Conservation (phyloP, 2,888 invertebrate genomes). For the Nudaria mundana region DNA sequence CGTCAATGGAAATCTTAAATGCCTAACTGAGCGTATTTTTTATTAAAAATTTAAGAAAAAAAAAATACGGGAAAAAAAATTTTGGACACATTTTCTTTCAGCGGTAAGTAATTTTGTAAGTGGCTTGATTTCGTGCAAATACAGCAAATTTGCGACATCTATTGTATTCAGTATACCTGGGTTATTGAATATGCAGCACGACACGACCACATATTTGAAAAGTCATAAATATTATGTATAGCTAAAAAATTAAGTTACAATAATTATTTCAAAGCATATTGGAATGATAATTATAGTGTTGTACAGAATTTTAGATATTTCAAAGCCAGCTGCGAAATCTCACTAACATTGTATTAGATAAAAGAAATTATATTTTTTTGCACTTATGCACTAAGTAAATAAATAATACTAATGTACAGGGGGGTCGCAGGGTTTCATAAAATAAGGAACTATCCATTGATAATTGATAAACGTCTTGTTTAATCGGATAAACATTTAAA, state of each 20-base stretch:
- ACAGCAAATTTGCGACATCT: no score
- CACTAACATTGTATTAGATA: conserved; percentile 45
- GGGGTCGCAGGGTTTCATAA: conserved; percentile 40
- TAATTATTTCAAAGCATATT: conserved; percentile 32
- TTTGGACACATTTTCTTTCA: no score
- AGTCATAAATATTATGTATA: conserved; percentile 17
- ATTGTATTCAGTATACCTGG: no score
- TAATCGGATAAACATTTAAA: no score
- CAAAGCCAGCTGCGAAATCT: conserved; percentile 60
- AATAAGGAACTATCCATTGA: not conserved
- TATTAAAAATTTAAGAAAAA: no score
- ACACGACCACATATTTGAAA: conserved; percentile 25
- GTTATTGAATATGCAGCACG: conserved; percentile 29
- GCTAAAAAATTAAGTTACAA: conserved; percentile 27
- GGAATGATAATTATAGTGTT: conserved; percentile 34
- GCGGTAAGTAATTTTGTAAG: no score
- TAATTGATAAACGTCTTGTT: conserved; percentile 1
- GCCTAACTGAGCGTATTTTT: no score
- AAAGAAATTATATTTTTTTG: conserved; percentile 57
- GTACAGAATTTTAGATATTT: conserved; percentile 31
- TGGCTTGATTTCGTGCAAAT: no score
- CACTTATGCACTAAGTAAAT: conserved; percentile 75
- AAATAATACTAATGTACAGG: conserved; percentile 77
- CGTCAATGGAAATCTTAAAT: no score
- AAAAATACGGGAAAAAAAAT: no score